Evolutionary conservation across 2,888 invertebrate genomes (phyloP), one percentile per base, ranked within the genome.

Genomic region (Rosalia funebris): DNA sequence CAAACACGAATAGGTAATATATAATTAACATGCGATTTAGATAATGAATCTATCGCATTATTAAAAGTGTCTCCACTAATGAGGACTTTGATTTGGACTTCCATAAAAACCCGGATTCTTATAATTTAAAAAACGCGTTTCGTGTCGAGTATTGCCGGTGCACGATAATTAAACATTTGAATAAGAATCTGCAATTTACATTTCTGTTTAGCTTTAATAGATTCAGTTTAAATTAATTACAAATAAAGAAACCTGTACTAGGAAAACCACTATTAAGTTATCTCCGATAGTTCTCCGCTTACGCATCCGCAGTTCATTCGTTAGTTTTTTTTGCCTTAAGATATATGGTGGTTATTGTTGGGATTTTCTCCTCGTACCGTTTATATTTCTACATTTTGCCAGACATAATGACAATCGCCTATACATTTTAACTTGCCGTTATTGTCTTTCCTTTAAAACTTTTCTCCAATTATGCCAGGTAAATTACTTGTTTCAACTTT

Each of bases 161-260:
- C 4, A 25, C 25, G 4, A 25, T 66, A 62, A 66, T 66, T 66
- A 63, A 69, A 66, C 50, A 55, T 58, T 57, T 48, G 62, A 63
- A 65, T 64, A 63, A 64, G 65, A 59, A 52, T 54, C 50, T 52
- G 62, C 63, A 65, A 69, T 65, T 68, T 68, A 64, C 68, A 70
- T 70, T 65, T 66, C 63, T 63, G 65, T 66, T 62, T 63, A 47
- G 61, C 64, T 63, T 67, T 68, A 68, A 69, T 66, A 68, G 66
- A 63, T 65, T 68, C 61, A 64, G 65, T 66, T 68, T 66, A 63
- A 69, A 70, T 70, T 69, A 69, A 70, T 70, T 70, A 63, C 65
- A 65, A 62, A 66, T 66, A 68, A 67, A 65, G 64, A 68, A 68
- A 65, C 66, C 64, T 57, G 66, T 66, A 60, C 53, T 37, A 56